Percentiles rank a stretch among this genome's conserved stretches.
These are phyloP conservation scores for Rhyacichthys aspro DNA, from an alignment of 2,797 vertebrate genomes.

Conservation along the genomic window DNA sequence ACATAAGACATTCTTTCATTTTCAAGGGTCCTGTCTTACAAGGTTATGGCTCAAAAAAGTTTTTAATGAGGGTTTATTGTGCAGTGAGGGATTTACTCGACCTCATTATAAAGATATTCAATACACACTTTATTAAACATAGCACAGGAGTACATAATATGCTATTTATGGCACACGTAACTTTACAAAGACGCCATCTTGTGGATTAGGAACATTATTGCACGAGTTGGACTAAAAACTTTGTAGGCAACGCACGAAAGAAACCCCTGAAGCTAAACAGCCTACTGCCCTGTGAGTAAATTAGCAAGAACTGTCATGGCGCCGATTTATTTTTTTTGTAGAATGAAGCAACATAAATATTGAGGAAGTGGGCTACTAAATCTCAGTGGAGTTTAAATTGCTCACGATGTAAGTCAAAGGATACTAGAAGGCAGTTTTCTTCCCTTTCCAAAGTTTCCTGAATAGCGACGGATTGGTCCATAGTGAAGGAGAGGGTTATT, in stretches of 20 bases:
- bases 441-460: constrained; percentile 84
- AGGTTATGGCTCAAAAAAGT: too few relatives aligned
- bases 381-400: background rate
- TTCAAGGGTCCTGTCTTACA: too few relatives aligned
- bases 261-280: constrained; percentile 4
- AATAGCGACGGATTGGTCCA: constrained; percentile 94
- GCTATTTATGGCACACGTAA: background rate
- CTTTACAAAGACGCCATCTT: constrained; percentile 51
- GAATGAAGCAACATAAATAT: too few relatives aligned
- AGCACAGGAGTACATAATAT: too few relatives aligned
- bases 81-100: background rate
- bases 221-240: constrained; percentile 19
- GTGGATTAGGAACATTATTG: constrained; percentile 41
- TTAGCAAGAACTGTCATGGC: too few relatives aligned
- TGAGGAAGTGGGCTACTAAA: too few relatives aligned
- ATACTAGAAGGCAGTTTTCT: constrained; percentile 89
- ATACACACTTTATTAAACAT: too few relatives aligned
- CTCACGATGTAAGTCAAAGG: constrained; percentile 67
- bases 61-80: background rate
- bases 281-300: background rate
- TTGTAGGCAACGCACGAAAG: constrained; percentile 26
- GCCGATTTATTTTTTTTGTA: too few relatives aligned
- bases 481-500: constrained; percentile 45
- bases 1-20: too few relatives aligned
- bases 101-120: too few relatives aligned